Conservation (phyloP, 2,113 vertebrate genomes). For the Tichodroma muraria region DNA sequence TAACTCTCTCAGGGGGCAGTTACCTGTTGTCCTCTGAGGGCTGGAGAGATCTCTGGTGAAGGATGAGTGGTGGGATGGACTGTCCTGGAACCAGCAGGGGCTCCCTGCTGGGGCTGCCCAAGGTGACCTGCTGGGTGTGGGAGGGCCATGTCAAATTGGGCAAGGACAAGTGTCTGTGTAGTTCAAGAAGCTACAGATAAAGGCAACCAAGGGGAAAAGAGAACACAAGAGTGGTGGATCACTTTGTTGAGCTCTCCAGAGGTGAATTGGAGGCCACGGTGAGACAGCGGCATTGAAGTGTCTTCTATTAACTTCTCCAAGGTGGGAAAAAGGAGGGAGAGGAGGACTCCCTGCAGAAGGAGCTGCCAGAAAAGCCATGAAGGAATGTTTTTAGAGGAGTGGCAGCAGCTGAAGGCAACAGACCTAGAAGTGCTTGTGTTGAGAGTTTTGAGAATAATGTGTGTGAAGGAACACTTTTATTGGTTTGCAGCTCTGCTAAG, state of each 20-base stretch:
- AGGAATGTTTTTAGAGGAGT: background rate
- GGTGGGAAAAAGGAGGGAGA: background rate
- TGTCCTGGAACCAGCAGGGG: accelerated
- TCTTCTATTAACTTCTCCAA: background rate
- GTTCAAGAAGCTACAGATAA: background rate
- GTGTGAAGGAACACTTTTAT: background rate
- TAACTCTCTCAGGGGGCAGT: background rate
- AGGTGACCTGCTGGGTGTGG: background rate
- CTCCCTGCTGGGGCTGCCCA: background rate
- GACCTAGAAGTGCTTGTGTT: background rate
- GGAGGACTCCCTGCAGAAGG: background rate
- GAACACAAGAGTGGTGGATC: accelerated
- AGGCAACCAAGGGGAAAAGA: background rate
- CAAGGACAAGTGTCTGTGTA: background rate
- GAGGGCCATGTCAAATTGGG: accelerated
- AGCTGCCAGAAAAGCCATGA: background rate
- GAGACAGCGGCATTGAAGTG: background rate
- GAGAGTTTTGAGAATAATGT: background rate
- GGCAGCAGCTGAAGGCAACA: background rate
- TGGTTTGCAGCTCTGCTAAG: background rate
- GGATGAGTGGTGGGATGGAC: background rate
- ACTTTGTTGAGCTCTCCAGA: background rate
- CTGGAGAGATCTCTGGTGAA: background rate
- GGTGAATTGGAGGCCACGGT: background rate
- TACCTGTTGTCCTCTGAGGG: background rate